These are phyloP conservation scores for Grus americana DNA, from an alignment of 2,113 vertebrate genomes.

Conservation along the genomic window DNA sequence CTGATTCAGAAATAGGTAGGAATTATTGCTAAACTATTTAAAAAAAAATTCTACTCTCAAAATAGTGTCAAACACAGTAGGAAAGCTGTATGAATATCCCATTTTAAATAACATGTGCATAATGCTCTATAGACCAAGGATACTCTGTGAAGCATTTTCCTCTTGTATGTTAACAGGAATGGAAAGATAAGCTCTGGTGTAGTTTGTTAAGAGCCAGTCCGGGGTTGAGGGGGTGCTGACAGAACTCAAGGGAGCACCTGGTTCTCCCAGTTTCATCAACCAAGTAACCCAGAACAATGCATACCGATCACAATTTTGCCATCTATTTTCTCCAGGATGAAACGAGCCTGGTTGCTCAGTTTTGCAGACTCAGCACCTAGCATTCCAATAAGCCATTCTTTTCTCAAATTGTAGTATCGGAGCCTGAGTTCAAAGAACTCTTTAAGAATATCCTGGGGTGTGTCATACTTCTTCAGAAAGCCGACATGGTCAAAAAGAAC, in stretches of 20 bases:
- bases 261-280: background rate
- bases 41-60: background rate
- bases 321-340: conserved; percentile 97
- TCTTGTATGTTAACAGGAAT: background rate
- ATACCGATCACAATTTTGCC: conserved; percentile 93
- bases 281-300: background rate
- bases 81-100: background rate
- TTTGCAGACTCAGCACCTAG: conserved; percentile 88
- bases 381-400: conserved; percentile 94
- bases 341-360: conserved; percentile 95
- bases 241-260: background rate
- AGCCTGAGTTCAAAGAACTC: conserved; percentile 93
- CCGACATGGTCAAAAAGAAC: conserved; percentile 96
- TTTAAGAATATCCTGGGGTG: conserved; percentile 85
- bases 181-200: conserved; percentile 30
- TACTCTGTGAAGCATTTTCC: background rate
- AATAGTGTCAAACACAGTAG: background rate
- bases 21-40: background rate
- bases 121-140: background rate
- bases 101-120: background rate
- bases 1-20: background rate
- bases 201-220: conserved; percentile 1
- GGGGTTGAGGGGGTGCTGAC: conserved; percentile 21
- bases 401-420: conserved; percentile 90
- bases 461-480: conserved; percentile 93